Evolutionary conservation across 2,888 invertebrate species (phyloP).

Genomic region (Falcaria lacertinaria): DNA sequence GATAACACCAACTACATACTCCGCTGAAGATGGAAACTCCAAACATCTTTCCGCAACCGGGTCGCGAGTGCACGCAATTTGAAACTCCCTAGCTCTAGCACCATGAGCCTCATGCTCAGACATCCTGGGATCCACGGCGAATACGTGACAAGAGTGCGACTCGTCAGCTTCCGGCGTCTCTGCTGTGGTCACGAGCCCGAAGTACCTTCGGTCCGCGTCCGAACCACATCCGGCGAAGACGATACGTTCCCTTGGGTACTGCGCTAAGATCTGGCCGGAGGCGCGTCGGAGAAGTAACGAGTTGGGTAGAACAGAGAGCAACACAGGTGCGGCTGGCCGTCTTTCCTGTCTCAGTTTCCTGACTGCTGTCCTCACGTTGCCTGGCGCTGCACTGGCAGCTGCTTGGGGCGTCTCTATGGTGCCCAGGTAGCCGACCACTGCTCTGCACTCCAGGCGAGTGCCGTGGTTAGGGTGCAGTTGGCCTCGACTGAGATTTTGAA

Average conservation of each 20-base stretch:
- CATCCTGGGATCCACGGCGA: conserved; percentile 93
- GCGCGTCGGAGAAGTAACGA: conserved; percentile 89
- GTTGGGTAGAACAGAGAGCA: conserved; percentile 90
- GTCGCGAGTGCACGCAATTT: conserved; percentile 90
- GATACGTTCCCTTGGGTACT: conserved; percentile 91
- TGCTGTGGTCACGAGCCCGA: conserved; percentile 94
- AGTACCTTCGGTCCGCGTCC: conserved; percentile 94
- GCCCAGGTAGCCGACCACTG: conserved; percentile 95
- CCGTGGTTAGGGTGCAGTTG: conserved; percentile 63
- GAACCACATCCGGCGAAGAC: conserved; percentile 94
- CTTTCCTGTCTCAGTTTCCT: conserved; percentile 93
- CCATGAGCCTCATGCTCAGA: conserved; percentile 90
- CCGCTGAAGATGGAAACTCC: conserved; percentile 94
- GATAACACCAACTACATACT: conserved; percentile 85
- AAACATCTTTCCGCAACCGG: conserved; percentile 88
- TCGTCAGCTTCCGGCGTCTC: conserved; percentile 75
- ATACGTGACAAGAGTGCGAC: conserved; percentile 96
- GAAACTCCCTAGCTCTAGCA: conserved; percentile 89
- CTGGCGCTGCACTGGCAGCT: conserved; percentile 85
- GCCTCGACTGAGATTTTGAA: conserved; percentile 60
- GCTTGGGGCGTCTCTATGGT: conserved; percentile 97
- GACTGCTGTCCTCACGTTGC: conserved; percentile 92
- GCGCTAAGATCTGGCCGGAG: conserved; percentile 88
- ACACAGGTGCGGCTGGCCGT: conserved; percentile 89
- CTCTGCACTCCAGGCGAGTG: conserved; percentile 85